A percentile compares a stretch with the other conserved stretches of the same genome.
Conservation (phyloP, 1,140 invertebrate species). For the Diachasmimorpha longicaudata region DNA sequence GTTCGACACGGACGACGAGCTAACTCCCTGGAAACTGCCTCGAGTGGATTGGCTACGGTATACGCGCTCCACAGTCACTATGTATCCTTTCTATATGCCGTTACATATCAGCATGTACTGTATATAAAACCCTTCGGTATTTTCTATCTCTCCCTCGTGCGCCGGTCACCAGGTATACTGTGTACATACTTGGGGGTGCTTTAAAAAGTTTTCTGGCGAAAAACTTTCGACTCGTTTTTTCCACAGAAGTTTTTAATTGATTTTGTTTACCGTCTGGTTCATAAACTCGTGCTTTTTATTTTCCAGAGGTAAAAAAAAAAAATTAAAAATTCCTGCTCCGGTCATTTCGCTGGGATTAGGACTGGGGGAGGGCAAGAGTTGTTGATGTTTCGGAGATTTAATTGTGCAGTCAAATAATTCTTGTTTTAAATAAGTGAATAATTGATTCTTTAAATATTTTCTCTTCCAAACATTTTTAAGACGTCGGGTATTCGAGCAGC, state of each 20-base stretch:
- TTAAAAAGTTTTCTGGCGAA: neutral
- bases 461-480: no score
- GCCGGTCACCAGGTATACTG: neutral
- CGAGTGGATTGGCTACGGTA: neutral
- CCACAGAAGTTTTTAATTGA: slow-evolving; percentile 44
- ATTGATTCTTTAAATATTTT: no score
- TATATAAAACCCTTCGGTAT: neutral
- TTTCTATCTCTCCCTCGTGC: neutral
- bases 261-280: slow-evolving; percentile 34
- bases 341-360: neutral
- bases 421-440: no score
- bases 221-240: neutral
- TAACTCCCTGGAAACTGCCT: slow-evolving; percentile 7
- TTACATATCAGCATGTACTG: slow-evolving; percentile 1
- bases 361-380: no score
- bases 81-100: slow-evolving; percentile 1
- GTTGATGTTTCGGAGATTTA: no score
- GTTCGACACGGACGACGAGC: slow-evolving; percentile 12
- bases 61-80: neutral
- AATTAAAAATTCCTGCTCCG: neutral
- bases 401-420: no score
- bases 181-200: neutral
- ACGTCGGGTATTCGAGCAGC: no score
- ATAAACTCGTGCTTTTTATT: neutral
- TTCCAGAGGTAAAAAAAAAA: neutral